These are phyloP conservation scores for Drosophila pruinosa DNA, from an alignment of 1,140 invertebrate genomes.

Conservation along the genomic window DNA sequence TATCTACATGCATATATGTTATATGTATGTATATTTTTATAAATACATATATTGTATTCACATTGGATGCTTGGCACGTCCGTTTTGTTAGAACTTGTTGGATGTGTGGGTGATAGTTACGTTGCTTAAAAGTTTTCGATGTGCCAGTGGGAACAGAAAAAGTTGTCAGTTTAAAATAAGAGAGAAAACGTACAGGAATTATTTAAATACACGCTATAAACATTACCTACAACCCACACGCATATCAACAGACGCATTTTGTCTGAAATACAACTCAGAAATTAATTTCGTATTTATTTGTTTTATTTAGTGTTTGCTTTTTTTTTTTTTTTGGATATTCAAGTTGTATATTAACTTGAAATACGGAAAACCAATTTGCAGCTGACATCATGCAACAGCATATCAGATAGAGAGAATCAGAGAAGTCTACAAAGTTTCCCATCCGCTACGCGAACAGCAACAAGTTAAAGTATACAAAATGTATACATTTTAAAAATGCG, in stretches of 20 bases:
- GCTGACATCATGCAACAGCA: slow-evolving; percentile 63
- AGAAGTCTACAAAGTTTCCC: not conserved
- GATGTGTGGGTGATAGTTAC: slow-evolving; percentile 53
- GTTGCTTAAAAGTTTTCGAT: slow-evolving; percentile 37
- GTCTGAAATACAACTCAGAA: slow-evolving; percentile 49
- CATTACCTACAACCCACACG: slow-evolving; percentile 55
- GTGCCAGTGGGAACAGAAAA: slow-evolving; percentile 21
- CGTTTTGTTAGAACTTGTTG: slow-evolving; percentile 24
- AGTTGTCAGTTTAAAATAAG: slow-evolving; percentile 44
- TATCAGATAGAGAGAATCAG: not conserved
- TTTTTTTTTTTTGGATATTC: slow-evolving; percentile 1
- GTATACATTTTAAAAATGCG: slow-evolving; percentile 31
- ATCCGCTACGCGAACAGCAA: slow-evolving; percentile 5
- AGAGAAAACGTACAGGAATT: slow-evolving; percentile 50
- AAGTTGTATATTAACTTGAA: slow-evolving; percentile 64
- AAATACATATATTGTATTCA: slow-evolving; percentile 23
- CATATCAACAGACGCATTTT: slow-evolving; percentile 25
- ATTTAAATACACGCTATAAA: slow-evolving; percentile 65
- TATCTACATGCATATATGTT: slow-evolving; percentile 43
- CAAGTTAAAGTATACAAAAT: slow-evolving; percentile 11
- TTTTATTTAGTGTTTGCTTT: slow-evolving; percentile 1
- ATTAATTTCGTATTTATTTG: slow-evolving; percentile 60
- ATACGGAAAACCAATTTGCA: slow-evolving; percentile 78
- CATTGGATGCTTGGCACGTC: slow-evolving; percentile 58
- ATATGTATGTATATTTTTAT: slow-evolving; percentile 11